Evolutionary conservation across 2,888 invertebrate genomes (phyloP).

Genomic region (Meiosimyza decipiens): DNA sequence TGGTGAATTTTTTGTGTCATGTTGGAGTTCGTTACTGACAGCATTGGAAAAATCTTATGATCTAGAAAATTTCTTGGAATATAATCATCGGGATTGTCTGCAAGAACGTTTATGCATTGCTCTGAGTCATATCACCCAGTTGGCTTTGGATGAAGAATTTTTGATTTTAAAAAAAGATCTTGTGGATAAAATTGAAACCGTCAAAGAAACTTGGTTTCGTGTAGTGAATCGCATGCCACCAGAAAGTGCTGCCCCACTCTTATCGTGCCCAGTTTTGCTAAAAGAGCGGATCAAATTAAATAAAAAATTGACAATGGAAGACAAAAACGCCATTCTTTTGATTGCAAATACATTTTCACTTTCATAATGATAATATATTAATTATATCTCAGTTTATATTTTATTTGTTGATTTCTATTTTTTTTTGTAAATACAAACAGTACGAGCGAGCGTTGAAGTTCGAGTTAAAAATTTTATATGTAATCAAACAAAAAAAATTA

Average conservation of each 20-base stretch:
- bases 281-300: conserved; percentile 25
- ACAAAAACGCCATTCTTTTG: conserved; percentile 37
- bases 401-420: no score
- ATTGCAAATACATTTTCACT: conserved; percentile 34
- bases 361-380: no score
- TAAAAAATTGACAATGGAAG: conserved; percentile 25
- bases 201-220: conserved; percentile 60
- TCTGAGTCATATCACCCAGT: conserved; percentile 76
- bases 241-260: conserved; percentile 59
- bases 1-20: conserved; percentile 71
- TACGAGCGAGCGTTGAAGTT: no score
- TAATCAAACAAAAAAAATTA: no score
- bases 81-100: conserved; percentile 86
- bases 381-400: no score
- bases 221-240: conserved; percentile 64
- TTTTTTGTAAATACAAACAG: no score
- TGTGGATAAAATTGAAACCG: conserved; percentile 54
- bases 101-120: conserved; percentile 86
- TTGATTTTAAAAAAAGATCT: conserved; percentile 65
- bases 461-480: no score
- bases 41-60: conserved; percentile 83
- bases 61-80: conserved; percentile 85
- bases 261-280: conserved; percentile 41
- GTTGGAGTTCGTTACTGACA: conserved; percentile 79
- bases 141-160: conserved; percentile 73